phyloP scores from a whole-genome alignment of 1,140 invertebrate species.

The Lepidurus couesii region DNA sequence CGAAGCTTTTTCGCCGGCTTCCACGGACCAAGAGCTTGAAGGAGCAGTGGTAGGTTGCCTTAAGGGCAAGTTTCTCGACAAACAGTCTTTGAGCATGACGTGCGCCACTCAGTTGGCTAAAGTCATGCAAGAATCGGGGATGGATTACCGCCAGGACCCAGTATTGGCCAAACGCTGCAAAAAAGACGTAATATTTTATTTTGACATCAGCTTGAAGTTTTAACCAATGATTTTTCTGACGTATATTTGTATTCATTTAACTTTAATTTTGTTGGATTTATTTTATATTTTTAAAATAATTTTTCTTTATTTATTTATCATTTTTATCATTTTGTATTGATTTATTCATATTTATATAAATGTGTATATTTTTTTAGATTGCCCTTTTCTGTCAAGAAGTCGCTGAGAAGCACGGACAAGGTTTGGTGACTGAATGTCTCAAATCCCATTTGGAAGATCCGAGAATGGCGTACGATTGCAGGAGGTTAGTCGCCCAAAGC shows the following conservation, averaged over 20 bases:
- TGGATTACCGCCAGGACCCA: slow-evolving; percentile 81
- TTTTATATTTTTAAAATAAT: background rate
- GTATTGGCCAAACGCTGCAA: slow-evolving; percentile 68
- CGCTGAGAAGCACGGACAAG: slow-evolving; percentile 38
- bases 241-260: no score
- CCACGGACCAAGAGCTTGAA: slow-evolving; percentile 41
- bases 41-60: slow-evolving; percentile 40
- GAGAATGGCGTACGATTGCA: slow-evolving; percentile 66
- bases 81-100: slow-evolving; percentile 56
- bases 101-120: slow-evolving; percentile 76
- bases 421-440: slow-evolving; percentile 75
- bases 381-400: slow-evolving; percentile 24
- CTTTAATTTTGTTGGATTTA: no score
- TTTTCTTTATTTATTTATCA: background rate
- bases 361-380: slow-evolving; percentile 31
- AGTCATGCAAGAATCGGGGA: slow-evolving; percentile 75
- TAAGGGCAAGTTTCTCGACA: slow-evolving; percentile 35
- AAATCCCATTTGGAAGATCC: slow-evolving; percentile 69
- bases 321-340: background rate
- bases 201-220: background rate
- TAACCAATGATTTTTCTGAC: no score
- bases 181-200: slow-evolving; percentile 46
- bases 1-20: slow-evolving; percentile 43
- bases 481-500: slow-evolving; percentile 67
- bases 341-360: slow-evolving; percentile 8